Percentiles rank a stretch among this genome's conserved stretches.
Evolutionary conservation across 2,888 invertebrate species (phyloP).

Genomic region (Drosophila demipolita): DNA sequence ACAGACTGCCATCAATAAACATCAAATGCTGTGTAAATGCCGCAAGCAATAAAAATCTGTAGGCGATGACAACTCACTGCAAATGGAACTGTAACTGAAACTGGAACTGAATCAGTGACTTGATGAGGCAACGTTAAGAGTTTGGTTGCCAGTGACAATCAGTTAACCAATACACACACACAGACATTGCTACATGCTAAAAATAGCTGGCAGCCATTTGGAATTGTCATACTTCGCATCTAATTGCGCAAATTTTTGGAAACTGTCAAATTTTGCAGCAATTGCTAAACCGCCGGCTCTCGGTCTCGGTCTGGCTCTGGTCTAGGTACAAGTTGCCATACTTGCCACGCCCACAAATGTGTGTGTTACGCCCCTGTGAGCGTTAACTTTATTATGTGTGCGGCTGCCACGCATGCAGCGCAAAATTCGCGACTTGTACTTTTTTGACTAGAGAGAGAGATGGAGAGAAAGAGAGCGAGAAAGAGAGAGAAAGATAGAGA

Average conservation of each 20-base stretch:
- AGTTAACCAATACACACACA: constrained; percentile 46
- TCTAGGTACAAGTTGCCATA: constrained; percentile 13
- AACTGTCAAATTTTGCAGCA: constrained; percentile 74
- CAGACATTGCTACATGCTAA: neutral
- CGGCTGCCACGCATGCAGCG: constrained; percentile 55
- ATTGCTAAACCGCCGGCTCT: constrained; percentile 68
- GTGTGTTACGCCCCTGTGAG: constrained; percentile 38
- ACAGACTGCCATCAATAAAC: constrained; percentile 52
- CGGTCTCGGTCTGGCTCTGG: constrained; percentile 52
- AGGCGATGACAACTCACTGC: constrained; percentile 52
- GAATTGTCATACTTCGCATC: constrained; percentile 71
- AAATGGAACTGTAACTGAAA: constrained; percentile 28
- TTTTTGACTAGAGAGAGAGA: constrained; percentile 26
- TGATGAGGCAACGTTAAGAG: constrained; percentile 59
- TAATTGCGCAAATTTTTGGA: constrained; percentile 77
- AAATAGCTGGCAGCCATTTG: constrained; percentile 49
- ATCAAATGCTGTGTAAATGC: constrained; percentile 72
- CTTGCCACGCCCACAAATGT: constrained; percentile 31
- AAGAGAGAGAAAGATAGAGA: neutral
- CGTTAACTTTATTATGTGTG: constrained; percentile 71
- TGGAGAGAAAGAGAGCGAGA: neutral
- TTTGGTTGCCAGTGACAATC: constrained; percentile 63
- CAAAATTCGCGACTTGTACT: constrained; percentile 55
- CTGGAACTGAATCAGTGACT: constrained; percentile 53
- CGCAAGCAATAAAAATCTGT: constrained; percentile 72